phyloP scores from a whole-genome alignment of 2,888 invertebrate genomes.

The Pterostichus niger region DNA sequence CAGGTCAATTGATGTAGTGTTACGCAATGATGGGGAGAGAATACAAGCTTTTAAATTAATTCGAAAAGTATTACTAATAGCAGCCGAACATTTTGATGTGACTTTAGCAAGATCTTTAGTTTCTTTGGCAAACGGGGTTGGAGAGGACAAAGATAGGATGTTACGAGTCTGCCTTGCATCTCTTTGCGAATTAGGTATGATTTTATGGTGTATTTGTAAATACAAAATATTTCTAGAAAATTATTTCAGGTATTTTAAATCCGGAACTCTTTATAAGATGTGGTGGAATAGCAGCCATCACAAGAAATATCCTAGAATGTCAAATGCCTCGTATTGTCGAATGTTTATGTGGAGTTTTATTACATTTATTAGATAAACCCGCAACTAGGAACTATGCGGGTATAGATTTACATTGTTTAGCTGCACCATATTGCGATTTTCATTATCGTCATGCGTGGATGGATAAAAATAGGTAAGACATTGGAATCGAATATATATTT shows the following conservation, averaged over 20 bases:
- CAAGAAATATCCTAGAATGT: constrained; percentile 90
- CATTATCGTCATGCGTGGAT: constrained; percentile 87
- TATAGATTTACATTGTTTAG: constrained; percentile 91
- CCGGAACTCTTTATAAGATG: constrained; percentile 88
- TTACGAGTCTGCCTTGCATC: constrained; percentile 92
- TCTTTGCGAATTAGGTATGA: constrained; percentile 90
- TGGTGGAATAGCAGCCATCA: constrained; percentile 90
- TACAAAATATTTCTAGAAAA: constrained; percentile 5
- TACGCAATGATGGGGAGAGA: constrained; percentile 95
- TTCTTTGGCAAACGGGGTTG: constrained; percentile 88
- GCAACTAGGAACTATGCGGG: constrained; percentile 86
- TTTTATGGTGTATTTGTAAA: constrained; percentile 11
- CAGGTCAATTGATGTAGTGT: constrained; percentile 92
- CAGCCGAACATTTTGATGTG: constrained; percentile 85
- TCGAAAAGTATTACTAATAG: constrained; percentile 83
- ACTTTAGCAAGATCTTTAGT: constrained; percentile 89
- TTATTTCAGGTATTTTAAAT: constrained; percentile 86
- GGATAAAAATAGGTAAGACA: constrained; percentile 83
- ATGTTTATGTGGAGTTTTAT: constrained; percentile 91
- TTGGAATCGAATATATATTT: neutral
- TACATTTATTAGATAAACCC: constrained; percentile 92
- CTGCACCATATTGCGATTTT: constrained; percentile 96
- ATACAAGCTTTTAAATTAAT: constrained; percentile 94
- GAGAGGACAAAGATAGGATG: constrained; percentile 90
- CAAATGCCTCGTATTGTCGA: constrained; percentile 94